Evolutionary conservation across 2,797 vertebrate genomes (phyloP), one percentile per base, ranked within the genome.

Genomic region (Phyllotis vaccarum): DNA sequence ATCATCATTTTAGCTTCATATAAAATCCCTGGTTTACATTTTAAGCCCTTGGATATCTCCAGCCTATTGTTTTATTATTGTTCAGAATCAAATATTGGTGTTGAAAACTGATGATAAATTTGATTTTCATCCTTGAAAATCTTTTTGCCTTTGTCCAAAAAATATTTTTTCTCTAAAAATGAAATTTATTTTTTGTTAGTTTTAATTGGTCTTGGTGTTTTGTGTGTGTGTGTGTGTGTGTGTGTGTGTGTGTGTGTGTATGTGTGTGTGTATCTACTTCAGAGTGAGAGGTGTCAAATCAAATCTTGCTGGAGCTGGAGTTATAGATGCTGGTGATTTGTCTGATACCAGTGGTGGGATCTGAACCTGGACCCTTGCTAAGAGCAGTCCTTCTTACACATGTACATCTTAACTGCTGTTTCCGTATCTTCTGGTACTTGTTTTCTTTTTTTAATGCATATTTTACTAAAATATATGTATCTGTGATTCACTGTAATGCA

Each of bases 31-130:
- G 75, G 24, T 37, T 95, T 52, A 89, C 22, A 43, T 86, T 92
- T 95, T 96, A 34, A 95, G 49, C 76, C 31, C 19, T 89, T 70
- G 43, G 85, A 29, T 56, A 74, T 89, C 40, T 95, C 91, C 88
- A 91, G 62, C 88, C n/a, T 94, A 13, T 82, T 85, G 19, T 85
- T 93, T 94, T 89, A 54, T 91, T 85, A 27, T 94, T 37, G 86
- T 16, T 49, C n/a, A 86, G 56, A 86, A 92, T 94, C 86, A 91
- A 96, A 66, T 93, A 43, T 76, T 81, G 14, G 31, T 92, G 7
- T 86, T 83, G 27, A 81, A 91, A 96, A 86, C 27, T 81, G 60
- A 74, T 60, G 19, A 86, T 92, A 94, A 89, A 58, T 70, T 72
- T 58, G 34, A 91, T 93, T 86, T 94, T 21, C 56, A 74, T 13